phyloP scores from a whole-genome alignment of 2,797 vertebrate genomes.

The Poeciliopsis gracilis region DNA sequence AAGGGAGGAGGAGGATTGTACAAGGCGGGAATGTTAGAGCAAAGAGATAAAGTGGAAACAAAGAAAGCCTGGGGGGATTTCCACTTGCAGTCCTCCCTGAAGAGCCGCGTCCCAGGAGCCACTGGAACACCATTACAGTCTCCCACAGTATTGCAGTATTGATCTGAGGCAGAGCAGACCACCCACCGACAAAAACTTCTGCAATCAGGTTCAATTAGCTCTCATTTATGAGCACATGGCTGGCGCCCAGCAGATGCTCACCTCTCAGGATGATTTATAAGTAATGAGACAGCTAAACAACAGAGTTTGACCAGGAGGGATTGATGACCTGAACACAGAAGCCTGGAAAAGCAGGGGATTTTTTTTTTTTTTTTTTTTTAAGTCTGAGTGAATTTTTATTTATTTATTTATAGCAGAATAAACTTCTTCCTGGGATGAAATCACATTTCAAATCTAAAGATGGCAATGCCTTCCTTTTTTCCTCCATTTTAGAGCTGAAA shows the following conservation, averaged over 20 bases:
- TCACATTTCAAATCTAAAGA: neutral
- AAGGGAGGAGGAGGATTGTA: neutral
- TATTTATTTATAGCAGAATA: neutral
- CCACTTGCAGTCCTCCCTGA: constrained; percentile 43
- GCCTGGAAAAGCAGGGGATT: neutral
- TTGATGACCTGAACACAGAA: neutral
- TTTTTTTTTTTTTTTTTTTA: neutral
- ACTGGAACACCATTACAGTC: constrained; percentile 28
- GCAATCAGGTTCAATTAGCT: constrained; percentile 66
- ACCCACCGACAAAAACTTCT: constrained; percentile 52
- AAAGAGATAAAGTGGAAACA: constrained; percentile 25
- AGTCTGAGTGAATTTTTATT: neutral
- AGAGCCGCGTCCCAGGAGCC: constrained; percentile 33
- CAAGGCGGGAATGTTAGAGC: constrained; percentile 2
- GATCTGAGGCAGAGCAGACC: constrained; percentile 36
- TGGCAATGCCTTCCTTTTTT: neutral
- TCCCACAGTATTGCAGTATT: constrained; percentile 45
- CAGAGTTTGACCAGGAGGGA: constrained; percentile 25
- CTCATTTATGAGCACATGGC: constrained; percentile 61
- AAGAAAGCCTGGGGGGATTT: constrained; percentile 31
- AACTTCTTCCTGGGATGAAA: neutral
- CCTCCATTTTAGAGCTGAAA: neutral
- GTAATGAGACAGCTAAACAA: constrained; percentile 38
- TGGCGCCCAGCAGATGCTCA: constrained; percentile 29
- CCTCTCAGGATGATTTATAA: constrained; percentile 50